These are phyloP conservation scores for Calephelis perditalis DNA, from an alignment of 2,888 invertebrate species.

Conservation along the genomic window DNA sequence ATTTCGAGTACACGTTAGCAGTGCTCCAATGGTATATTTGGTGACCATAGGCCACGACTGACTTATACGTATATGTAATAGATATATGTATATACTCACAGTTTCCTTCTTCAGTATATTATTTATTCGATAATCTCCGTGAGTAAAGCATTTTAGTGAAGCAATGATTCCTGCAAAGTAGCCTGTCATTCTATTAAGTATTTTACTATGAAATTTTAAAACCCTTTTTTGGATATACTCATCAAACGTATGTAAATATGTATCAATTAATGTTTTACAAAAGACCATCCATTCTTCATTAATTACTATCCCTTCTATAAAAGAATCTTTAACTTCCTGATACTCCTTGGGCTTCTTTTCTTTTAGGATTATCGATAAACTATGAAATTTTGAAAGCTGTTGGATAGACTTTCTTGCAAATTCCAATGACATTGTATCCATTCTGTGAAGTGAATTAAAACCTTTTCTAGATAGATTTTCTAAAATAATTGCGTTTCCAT, in stretches of 20 bases:
- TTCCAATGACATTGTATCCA: slow-evolving; percentile 29
- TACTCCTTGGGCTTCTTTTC: slow-evolving; percentile 24
- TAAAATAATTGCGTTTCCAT: slow-evolving; percentile 38
- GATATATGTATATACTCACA: slow-evolving; percentile 32
- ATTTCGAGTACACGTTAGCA: no score
- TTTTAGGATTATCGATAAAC: slow-evolving; percentile 32
- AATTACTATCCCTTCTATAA: slow-evolving; percentile 23
- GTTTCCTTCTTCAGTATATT: slow-evolving; percentile 24
- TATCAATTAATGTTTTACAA: slow-evolving; percentile 30
- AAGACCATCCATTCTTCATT: slow-evolving; percentile 34
- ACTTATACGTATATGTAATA: no score
- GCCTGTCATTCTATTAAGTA: slow-evolving; percentile 30
- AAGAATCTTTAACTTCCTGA: slow-evolving; percentile 32
- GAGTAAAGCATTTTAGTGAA: slow-evolving; percentile 32
- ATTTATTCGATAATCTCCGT: slow-evolving; percentile 38
- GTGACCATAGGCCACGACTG: no score
- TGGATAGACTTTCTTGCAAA: slow-evolving; percentile 33
- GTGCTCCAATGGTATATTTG: no score
- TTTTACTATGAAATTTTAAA: slow-evolving; percentile 25
- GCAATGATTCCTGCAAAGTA: slow-evolving; percentile 27
- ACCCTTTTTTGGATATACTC: slow-evolving; percentile 29
- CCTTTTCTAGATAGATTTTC: slow-evolving; percentile 24
- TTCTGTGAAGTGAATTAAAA: no score
- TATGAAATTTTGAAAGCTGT: slow-evolving; percentile 36
- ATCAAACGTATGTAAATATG: slow-evolving; percentile 31